Conservation (phyloP, 2,797 vertebrate species). For the Neomorphus geoffroyi region DNA sequence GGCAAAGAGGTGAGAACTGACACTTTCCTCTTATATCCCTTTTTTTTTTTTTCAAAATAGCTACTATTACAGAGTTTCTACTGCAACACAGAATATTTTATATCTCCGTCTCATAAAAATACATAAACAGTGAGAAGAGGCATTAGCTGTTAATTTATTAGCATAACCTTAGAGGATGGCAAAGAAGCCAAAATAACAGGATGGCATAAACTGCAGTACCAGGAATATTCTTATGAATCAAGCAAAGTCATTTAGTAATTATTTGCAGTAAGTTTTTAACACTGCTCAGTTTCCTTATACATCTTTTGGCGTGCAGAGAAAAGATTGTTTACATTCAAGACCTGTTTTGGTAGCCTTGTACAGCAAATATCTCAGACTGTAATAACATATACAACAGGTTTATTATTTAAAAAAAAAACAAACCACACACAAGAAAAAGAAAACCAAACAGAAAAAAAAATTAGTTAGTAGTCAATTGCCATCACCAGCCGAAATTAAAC, state of each 20-base stretch:
- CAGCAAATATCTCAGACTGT: background rate
- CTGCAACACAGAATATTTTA: accelerated
- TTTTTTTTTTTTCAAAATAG: background rate
- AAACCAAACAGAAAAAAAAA: background rate
- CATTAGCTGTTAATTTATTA: background rate
- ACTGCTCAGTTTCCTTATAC: background rate
- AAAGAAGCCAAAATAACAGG: background rate
- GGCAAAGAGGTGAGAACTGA: constrained; percentile 86
- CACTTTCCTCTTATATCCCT: no score
- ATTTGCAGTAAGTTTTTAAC: background rate
- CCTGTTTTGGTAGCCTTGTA: background rate
- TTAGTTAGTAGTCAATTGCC: background rate
- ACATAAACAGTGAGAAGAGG: background rate
- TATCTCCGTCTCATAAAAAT: background rate
- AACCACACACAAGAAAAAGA: no score
- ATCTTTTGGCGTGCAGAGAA: background rate
- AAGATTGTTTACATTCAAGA: background rate
- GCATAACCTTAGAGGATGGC: accelerated
- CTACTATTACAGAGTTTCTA: background rate
- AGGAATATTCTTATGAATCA: background rate
- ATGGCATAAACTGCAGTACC: background rate
- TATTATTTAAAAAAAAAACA: background rate
- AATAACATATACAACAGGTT: background rate
- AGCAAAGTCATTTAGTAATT: background rate
- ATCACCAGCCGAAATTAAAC: background rate